Evolutionary conservation across 2,113 vertebrate genomes (phyloP).

Genomic region (Varanus komodoensis): DNA sequence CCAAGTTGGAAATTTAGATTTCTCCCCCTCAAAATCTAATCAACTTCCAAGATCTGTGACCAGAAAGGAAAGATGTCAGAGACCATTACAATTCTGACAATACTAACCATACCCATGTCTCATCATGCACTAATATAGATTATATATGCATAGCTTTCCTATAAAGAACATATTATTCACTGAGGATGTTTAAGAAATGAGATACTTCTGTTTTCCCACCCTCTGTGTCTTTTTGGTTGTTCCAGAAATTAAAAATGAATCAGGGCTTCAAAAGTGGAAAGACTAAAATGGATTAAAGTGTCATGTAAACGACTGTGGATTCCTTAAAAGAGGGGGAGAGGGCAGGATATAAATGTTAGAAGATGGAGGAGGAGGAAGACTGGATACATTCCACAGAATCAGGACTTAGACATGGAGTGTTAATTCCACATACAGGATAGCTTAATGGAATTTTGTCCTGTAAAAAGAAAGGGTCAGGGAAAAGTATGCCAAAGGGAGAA

Average conservation of each 20-base stretch:
- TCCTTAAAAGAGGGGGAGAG: too few species aligned
- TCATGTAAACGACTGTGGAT: too few species aligned
- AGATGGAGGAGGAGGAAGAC: too few species aligned
- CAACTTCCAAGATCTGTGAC: neutral
- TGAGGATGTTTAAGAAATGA: neutral
- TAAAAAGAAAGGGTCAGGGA: neutral
- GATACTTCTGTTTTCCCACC: neutral
- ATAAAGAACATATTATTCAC: neutral
- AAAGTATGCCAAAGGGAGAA: neutral
- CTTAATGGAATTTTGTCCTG: neutral
- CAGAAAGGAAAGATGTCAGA: neutral
- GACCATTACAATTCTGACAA: neutral
- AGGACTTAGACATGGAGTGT: neutral
- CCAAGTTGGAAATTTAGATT: constrained; percentile 28
- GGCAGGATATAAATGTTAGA: too few species aligned
- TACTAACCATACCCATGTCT: neutral
- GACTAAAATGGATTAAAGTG: too few species aligned
- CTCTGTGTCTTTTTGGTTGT: neutral
- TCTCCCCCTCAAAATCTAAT: neutral
- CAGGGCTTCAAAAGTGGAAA: neutral
- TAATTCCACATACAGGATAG: neutral
- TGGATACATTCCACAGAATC: neutral
- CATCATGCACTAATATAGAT: neutral
- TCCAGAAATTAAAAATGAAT: neutral
- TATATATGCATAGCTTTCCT: neutral